These are phyloP conservation scores for Ageneiosus marmoratus DNA, from an alignment of 2,113 vertebrate species.

Conservation along the genomic window DNA sequence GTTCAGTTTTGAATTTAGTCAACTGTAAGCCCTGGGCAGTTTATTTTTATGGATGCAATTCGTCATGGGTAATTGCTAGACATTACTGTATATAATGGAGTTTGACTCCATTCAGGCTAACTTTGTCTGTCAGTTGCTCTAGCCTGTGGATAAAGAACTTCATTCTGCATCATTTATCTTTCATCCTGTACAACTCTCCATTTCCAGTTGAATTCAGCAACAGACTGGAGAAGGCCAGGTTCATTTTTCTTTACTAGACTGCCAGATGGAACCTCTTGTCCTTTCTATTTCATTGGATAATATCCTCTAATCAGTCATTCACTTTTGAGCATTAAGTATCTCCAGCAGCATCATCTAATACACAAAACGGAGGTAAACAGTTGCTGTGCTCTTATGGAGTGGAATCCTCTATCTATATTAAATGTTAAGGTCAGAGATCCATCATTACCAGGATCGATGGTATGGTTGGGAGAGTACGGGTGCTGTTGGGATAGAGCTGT, in stretches of 20 bases:
- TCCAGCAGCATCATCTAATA: background rate
- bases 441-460: background rate
- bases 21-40: constrained; percentile 9
- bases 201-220: constrained; percentile 13
- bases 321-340: background rate
- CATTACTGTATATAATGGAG: constrained; percentile 58
- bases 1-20: background rate
- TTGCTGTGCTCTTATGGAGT: background rate
- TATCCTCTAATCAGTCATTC: background rate
- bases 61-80: constrained; percentile 61
- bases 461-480: background rate
- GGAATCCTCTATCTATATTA: background rate
- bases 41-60: constrained; percentile 64
- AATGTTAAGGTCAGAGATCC: background rate
- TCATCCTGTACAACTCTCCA: background rate
- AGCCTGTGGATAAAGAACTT: background rate
- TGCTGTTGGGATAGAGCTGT: background rate
- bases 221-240: constrained; percentile 18
- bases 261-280: background rate
- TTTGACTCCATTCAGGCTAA: constrained; percentile 65
- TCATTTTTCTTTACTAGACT: background rate
- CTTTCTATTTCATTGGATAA: background rate
- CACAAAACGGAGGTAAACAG: background rate
- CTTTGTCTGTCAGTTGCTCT: constrained; percentile 32
- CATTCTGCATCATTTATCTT: background rate